Conservation (phyloP, 2,113 vertebrate genomes). For the Rhinolophus sinicus region DNA sequence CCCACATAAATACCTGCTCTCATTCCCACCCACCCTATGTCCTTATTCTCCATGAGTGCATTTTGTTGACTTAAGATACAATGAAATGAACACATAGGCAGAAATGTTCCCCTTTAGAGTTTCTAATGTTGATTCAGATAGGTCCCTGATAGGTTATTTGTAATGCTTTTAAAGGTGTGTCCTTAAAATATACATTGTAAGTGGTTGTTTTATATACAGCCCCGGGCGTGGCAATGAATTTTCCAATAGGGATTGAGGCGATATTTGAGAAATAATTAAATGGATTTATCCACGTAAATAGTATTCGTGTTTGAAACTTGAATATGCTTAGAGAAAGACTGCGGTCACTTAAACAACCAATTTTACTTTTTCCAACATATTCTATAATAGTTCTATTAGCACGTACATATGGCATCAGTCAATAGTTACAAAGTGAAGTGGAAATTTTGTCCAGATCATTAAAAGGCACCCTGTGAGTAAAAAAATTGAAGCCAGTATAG, state of each 20-base stretch:
- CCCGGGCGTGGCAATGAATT: not conserved
- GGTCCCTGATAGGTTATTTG: not conserved
- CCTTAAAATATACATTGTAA: not conserved
- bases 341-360: not conserved
- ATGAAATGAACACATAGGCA: not conserved
- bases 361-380: not conserved
- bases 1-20: not conserved
- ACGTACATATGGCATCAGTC: not conserved
- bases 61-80: not conserved
- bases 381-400: not conserved
- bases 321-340: not conserved
- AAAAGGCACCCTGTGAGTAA: slow-evolving; percentile 18
- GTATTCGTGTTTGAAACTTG: slow-evolving; percentile 13
- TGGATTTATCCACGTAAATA: not conserved
- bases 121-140: not conserved
- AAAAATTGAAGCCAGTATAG: slow-evolving; percentile 26
- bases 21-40: not conserved
- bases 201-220: not conserved
- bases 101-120: not conserved
- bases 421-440: slow-evolving; percentile 1
- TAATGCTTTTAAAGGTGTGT: not conserved
- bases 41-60: not conserved
- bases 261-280: slow-evolving; percentile 15
- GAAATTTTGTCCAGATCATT: slow-evolving; percentile 48
- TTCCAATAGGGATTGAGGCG: not conserved